Percentiles rank a stretch among this genome's conserved stretches.
Evolutionary conservation across 2,888 invertebrate species (phyloP).

Genomic region (Automeris io): DNA sequence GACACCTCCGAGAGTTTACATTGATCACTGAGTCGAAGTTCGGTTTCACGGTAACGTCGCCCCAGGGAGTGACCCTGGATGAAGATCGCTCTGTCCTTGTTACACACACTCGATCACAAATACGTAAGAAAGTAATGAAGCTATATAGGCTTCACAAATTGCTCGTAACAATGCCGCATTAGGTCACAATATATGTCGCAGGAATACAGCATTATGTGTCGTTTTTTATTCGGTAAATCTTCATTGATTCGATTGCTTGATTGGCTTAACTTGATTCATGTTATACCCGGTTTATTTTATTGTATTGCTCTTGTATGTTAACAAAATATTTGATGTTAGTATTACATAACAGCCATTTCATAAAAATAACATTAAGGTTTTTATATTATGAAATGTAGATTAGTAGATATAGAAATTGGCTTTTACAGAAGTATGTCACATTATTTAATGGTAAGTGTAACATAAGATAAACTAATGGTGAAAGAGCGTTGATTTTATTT

Average conservation of each 20-base stretch:
- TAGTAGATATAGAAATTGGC: too few relatives aligned
- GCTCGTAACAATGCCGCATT: constrained; percentile 56
- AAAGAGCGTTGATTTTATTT: too few relatives aligned
- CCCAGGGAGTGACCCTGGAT: constrained; percentile 50
- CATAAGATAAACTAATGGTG: too few relatives aligned
- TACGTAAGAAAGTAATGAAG: constrained; percentile 44
- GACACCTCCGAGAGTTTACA: constrained; percentile 56
- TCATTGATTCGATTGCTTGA: constrained; percentile 27
- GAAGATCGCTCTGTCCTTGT: constrained; percentile 39
- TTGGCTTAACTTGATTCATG: neutral
- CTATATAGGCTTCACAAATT: constrained; percentile 47
- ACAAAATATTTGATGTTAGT: too few relatives aligned
- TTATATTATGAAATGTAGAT: too few relatives aligned
- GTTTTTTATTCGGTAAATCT: constrained; percentile 30
- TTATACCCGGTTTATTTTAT: too few relatives aligned
- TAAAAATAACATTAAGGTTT: too few relatives aligned
- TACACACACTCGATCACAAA: constrained; percentile 39
- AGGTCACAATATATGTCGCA: constrained; percentile 48
- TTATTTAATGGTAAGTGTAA: too few relatives aligned
- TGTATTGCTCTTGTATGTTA: too few relatives aligned
- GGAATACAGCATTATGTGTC: constrained; percentile 36
- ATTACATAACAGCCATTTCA: too few relatives aligned
- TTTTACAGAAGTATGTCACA: too few relatives aligned
- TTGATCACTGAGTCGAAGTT: constrained; percentile 64
- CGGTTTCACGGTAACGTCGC: constrained; percentile 60